These are phyloP conservation scores for Nixonia krombeini DNA, from an alignment of 1,140 invertebrate species.

Conservation along the genomic window DNA sequence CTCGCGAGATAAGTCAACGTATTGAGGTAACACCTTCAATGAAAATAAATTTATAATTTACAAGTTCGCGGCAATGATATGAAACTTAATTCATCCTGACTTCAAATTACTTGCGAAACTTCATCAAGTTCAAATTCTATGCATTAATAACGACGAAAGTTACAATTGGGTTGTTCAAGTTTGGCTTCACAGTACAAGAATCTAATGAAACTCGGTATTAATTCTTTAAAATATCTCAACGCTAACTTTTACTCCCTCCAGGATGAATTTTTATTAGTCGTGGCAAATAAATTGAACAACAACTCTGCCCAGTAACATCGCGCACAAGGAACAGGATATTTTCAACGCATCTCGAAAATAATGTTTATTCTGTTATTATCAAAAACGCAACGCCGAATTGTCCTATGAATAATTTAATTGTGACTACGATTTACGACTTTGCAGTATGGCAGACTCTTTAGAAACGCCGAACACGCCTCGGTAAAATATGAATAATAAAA, in stretches of 20 bases:
- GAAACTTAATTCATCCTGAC: slow-evolving; percentile 49
- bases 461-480: too few species aligned
- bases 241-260: slow-evolving; percentile 19
- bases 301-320: too few species aligned
- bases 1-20: slow-evolving; percentile 21
- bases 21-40: slow-evolving; percentile 31
- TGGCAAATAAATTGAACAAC: slow-evolving; percentile 9
- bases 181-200: slow-evolving; percentile 36
- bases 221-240: slow-evolving; percentile 38
- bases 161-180: slow-evolving; percentile 49
- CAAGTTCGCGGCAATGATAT: slow-evolving; percentile 43
- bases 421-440: too few species aligned
- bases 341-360: too few species aligned
- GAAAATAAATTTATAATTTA: slow-evolving; percentile 48
- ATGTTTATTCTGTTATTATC: too few species aligned
- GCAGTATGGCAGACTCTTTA: too few species aligned
- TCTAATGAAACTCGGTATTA: slow-evolving; percentile 39
- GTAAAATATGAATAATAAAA: too few species aligned
- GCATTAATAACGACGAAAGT: slow-evolving; percentile 50
- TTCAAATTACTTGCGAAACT: slow-evolving; percentile 51
- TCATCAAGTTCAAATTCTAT: slow-evolving; percentile 51
- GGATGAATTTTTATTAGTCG: not conserved
- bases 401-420: too few species aligned
- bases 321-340: too few species aligned
- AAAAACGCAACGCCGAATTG: too few species aligned